These are phyloP conservation scores for Ramphastos sulfuratus DNA, from an alignment of 2,113 vertebrate genomes.

Conservation along the genomic window DNA sequence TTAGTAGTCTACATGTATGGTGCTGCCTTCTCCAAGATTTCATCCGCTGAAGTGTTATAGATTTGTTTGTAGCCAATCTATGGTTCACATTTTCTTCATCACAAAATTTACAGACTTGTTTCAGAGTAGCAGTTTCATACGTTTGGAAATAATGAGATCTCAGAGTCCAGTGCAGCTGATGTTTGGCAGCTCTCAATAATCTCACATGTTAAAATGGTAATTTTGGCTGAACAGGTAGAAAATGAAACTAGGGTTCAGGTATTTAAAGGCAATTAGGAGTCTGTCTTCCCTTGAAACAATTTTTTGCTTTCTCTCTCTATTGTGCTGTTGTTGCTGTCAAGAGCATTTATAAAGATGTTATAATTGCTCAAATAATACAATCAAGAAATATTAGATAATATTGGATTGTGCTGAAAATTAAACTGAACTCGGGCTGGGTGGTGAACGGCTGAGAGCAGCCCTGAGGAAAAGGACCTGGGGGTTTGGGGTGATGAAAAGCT, in stretches of 20 bases:
- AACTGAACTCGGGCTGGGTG: too few relatives aligned
- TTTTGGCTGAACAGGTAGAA: constrained; percentile 27
- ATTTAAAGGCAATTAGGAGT: neutral
- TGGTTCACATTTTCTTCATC: constrained; percentile 9
- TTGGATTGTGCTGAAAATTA: neutral
- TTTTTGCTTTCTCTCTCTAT: neutral
- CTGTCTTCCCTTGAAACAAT: neutral
- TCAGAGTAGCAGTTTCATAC: constrained; percentile 22
- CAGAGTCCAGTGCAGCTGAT: neutral
- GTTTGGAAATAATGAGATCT: constrained; percentile 56
- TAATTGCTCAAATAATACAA: neutral
- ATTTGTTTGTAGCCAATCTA: constrained; percentile 48
- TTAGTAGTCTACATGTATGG: constrained; percentile 30
- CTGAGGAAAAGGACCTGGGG: too few relatives aligned
- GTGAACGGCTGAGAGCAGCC: too few relatives aligned
- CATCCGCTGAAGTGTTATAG: neutral
- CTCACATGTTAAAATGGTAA: constrained; percentile 9
- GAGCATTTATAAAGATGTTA: neutral
- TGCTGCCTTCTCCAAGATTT: constrained; percentile 27
- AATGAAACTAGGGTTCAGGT: neutral
- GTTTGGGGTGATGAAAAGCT: too few relatives aligned
- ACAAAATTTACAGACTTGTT: neutral
- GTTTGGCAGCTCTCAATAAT: constrained; percentile 1
- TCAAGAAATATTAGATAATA: neutral
- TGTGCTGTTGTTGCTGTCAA: neutral